Evolutionary conservation across 2,888 invertebrate species (phyloP).

Genomic region (Chrysotoxum bicinctum): DNA sequence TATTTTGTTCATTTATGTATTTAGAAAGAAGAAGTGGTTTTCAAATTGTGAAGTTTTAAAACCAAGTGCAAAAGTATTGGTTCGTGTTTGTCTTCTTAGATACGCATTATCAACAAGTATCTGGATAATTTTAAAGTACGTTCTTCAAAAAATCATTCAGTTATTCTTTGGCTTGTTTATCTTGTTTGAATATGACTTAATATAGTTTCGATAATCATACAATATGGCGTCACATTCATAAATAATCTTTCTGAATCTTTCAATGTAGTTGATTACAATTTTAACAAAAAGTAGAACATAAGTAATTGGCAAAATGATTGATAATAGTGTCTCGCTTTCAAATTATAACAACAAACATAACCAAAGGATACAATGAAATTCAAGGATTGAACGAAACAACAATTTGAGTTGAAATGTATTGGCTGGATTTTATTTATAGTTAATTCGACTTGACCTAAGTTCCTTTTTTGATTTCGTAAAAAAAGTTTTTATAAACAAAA

Average conservation of each 20-base stretch:
- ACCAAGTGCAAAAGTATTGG: not conserved
- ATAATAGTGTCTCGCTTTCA: not conserved
- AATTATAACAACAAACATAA: not conserved
- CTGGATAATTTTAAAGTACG: conserved; percentile 4
- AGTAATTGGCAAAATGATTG: not conserved
- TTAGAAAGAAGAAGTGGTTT: conserved; percentile 9
- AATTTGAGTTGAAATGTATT: not conserved
- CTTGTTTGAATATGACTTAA: not conserved
- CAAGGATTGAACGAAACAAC: not conserved
- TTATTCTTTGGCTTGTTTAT: not conserved
- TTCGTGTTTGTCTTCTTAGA: not conserved
- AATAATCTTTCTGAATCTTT: not conserved
- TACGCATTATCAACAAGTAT: not conserved
- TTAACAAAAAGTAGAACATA: not conserved
- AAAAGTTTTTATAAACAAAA: too few relatives aligned
- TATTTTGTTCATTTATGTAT: not conserved
- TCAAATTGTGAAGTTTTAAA: conserved; percentile 6
- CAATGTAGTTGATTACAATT: not conserved
- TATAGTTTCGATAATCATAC: not conserved
- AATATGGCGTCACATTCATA: not conserved
- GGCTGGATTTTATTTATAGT: too few relatives aligned
- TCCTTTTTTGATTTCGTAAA: too few relatives aligned
- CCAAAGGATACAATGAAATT: not conserved
- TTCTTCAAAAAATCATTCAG: not conserved
- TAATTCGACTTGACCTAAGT: too few relatives aligned